These are phyloP conservation scores for Anabacerthia variegaticeps DNA, from an alignment of 2,797 vertebrate genomes.

Conservation along the genomic window DNA sequence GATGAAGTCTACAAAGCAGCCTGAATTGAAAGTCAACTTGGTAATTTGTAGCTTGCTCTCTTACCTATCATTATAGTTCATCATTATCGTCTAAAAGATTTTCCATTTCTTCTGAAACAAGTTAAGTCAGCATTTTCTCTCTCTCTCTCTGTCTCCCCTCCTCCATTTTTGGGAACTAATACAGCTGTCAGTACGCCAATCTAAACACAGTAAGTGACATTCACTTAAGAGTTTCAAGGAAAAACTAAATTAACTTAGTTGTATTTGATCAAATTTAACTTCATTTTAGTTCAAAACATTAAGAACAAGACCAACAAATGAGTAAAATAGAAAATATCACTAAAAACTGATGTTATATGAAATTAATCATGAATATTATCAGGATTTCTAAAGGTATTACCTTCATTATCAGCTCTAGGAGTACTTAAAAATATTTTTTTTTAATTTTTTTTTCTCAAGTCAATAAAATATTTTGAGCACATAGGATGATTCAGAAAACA, in stretches of 20 bases:
- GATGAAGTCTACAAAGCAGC: constrained; percentile 21
- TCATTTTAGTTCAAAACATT: neutral
- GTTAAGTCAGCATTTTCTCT: constrained; percentile 1
- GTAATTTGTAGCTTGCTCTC: constrained; percentile 40
- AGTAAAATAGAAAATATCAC: constrained; percentile 12
- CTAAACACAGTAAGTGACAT: neutral
- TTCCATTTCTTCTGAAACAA: constrained; percentile 45
- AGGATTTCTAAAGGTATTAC: neutral
- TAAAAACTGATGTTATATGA: neutral
- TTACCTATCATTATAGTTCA: constrained; percentile 33
- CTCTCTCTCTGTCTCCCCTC: neutral
- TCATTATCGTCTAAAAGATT: constrained; percentile 44
- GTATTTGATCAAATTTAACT: constrained; percentile 37
- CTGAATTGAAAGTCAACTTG: constrained; percentile 7
- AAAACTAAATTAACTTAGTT: constrained; percentile 8
- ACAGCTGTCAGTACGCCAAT: constrained; percentile 6
- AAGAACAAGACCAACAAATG: neutral
- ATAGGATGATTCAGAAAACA: neutral
- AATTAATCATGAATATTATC: neutral
- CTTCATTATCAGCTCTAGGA: neutral
- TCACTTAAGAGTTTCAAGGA: neutral
- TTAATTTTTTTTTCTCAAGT: neutral
- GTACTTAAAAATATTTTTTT: neutral
- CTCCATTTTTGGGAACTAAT: neutral
- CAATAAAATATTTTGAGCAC: neutral